Evolutionary conservation across 1,140 invertebrate genomes (phyloP).

Genomic region (Trypoxylus dichotomus): DNA sequence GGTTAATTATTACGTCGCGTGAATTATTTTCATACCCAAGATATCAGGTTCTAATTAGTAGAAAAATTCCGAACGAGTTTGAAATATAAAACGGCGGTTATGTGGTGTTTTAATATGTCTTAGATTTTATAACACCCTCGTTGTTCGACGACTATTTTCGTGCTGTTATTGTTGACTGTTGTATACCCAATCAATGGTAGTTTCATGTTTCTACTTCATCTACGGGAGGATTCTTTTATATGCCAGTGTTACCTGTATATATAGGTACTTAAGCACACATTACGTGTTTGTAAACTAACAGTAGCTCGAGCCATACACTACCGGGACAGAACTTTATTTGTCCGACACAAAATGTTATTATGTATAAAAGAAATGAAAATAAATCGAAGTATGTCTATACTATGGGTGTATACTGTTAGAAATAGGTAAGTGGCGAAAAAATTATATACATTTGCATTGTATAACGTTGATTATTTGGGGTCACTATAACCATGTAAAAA

Average conservation of each 20-base stretch:
- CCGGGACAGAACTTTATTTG: too few relatives aligned
- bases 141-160: not conserved
- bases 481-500: too few relatives aligned
- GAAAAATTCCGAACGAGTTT: slow-evolving; percentile 16
- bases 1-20: not conserved
- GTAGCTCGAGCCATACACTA: too few relatives aligned
- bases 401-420: too few relatives aligned
- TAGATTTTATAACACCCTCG: slow-evolving; percentile 20
- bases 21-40: slow-evolving; percentile 13
- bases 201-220: not conserved
- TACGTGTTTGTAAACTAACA: too few relatives aligned
- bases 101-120: slow-evolving; percentile 20
- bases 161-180: slow-evolving; percentile 7
- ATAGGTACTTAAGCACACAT: not conserved
- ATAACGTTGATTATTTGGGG: too few relatives aligned
- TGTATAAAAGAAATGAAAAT: too few relatives aligned
- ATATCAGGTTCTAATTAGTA: slow-evolving; percentile 16
- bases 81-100: slow-evolving; percentile 14
- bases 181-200: slow-evolving; percentile 2
- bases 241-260: not conserved
- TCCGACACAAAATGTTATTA: too few relatives aligned
- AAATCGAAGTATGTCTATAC: too few relatives aligned
- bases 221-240: not conserved
- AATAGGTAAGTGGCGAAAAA: too few relatives aligned
- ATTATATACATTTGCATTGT: too few relatives aligned